These are phyloP conservation scores for Nudaria mundana DNA, from an alignment of 2,888 invertebrate species.

Conservation along the genomic window DNA sequence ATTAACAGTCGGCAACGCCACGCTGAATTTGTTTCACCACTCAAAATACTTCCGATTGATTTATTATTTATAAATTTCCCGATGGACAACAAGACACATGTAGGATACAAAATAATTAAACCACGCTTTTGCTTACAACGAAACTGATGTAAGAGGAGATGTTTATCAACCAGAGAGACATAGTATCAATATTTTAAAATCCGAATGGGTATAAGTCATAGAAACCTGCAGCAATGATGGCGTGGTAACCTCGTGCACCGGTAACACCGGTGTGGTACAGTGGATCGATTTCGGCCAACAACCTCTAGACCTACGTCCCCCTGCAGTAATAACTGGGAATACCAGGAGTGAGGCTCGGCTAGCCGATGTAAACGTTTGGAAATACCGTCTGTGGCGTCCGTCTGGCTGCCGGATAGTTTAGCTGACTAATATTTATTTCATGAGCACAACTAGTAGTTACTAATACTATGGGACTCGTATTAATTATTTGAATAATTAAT, in stretches of 20 bases:
- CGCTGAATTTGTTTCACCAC: constrained; percentile 75
- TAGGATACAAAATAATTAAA: too few species aligned
- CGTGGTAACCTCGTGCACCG: constrained; percentile 67
- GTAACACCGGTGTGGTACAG: constrained; percentile 59
- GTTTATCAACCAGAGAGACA: too few species aligned
- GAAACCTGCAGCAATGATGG: constrained; percentile 55
- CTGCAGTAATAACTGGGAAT: constrained; percentile 73
- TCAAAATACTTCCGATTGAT: constrained; percentile 78
- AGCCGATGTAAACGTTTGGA: constrained; percentile 54
- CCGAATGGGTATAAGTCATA: too few species aligned
- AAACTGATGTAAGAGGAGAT: too few species aligned
- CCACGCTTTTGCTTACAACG: too few species aligned
- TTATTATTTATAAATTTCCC: constrained; percentile 55
- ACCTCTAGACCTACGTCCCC: constrained; percentile 66
- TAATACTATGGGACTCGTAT: not conserved
- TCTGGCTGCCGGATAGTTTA: constrained; percentile 44
- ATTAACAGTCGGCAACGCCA: constrained; percentile 77
- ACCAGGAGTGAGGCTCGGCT: constrained; percentile 59
- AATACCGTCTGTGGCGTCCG: constrained; percentile 65
- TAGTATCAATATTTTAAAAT: constrained; percentile 14
- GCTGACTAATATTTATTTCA: constrained; percentile 1
- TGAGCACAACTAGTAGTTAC: not conserved
- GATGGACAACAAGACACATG: constrained; percentile 36
- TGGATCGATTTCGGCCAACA: constrained; percentile 76
- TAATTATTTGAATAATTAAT: too few species aligned